Conservation (phyloP, 2,113 vertebrate species). For the Athene noctua region DNA sequence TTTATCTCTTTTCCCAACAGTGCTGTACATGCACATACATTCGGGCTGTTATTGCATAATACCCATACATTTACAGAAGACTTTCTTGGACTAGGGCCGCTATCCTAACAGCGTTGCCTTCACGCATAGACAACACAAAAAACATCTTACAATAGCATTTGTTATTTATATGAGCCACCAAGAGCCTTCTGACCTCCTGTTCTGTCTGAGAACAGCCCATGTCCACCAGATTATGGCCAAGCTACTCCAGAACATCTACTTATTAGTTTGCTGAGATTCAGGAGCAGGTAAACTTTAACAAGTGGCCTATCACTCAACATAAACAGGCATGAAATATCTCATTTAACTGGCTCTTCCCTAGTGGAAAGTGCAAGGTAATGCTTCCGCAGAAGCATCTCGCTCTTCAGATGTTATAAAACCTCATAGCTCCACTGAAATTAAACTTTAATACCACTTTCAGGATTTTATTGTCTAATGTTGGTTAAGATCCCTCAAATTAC, state of each 20-base stretch:
- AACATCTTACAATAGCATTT: not conserved
- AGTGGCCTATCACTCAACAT: not conserved
- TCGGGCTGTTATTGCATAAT: not conserved
- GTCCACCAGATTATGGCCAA: not conserved
- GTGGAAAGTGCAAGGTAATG: not conserved
- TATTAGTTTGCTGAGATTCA: not conserved
- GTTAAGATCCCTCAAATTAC: not conserved
- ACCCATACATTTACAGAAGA: not conserved
- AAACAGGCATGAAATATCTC: not conserved
- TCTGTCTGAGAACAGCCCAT: not conserved
- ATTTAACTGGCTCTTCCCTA: not conserved
- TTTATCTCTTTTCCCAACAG: not conserved
- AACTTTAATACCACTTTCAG: not conserved
- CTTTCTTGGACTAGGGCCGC: not conserved
- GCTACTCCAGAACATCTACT: not conserved
- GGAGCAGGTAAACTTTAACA: not conserved
- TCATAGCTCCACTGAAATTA: not conserved
- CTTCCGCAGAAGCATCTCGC: not conserved
- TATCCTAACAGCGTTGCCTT: not conserved
- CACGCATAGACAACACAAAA: not conserved
- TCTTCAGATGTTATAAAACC: not conserved
- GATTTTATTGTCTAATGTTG: not conserved
- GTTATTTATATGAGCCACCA: not conserved
- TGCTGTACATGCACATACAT: rapidly evolving
- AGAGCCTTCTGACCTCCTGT: not conserved